These are phyloP conservation scores for Verasper variegatus DNA, from an alignment of 2,113 vertebrate genomes.

Conservation along the genomic window DNA sequence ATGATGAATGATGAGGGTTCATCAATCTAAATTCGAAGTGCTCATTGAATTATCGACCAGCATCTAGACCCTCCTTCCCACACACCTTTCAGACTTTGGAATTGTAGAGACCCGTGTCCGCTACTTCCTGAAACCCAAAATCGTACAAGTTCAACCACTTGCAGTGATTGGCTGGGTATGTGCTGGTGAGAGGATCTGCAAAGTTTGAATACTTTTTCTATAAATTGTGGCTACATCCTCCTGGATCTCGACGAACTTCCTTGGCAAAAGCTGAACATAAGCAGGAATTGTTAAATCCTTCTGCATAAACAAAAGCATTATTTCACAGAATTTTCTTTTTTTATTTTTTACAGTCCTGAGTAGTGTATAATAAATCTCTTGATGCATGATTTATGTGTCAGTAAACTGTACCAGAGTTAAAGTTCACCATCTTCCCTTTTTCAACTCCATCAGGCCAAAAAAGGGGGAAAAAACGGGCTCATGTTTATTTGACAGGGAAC, in stretches of 20 bases:
- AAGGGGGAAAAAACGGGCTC: neutral
- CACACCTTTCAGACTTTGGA: neutral
- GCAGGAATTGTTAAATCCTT: neutral
- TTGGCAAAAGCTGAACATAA: neutral
- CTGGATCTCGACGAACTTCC: neutral
- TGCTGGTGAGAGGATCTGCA: neutral
- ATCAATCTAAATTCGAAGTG: too few species aligned
- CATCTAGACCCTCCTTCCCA: neutral
- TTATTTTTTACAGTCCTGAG: too few species aligned
- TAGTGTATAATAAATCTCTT: too few species aligned
- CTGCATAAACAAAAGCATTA: neutral
- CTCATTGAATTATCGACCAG: neutral
- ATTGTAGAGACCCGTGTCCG: too few species aligned
- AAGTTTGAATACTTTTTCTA: too few species aligned
- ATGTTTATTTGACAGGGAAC: constrained; percentile 30
- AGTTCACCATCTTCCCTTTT: constrained; percentile 9
- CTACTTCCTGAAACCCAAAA: too few species aligned
- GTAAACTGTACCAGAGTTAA: neutral
- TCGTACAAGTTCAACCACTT: too few species aligned
- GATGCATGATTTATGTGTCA: neutral
- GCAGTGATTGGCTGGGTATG: neutral
- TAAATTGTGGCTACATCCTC: neutral
- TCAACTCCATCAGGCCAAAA: constrained; percentile 5
- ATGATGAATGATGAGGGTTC: too few species aligned
- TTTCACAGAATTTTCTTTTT: neutral